Evolutionary conservation across 2,797 vertebrate genomes (phyloP).

Genomic region (Odontamblyopus lacepedii): DNA sequence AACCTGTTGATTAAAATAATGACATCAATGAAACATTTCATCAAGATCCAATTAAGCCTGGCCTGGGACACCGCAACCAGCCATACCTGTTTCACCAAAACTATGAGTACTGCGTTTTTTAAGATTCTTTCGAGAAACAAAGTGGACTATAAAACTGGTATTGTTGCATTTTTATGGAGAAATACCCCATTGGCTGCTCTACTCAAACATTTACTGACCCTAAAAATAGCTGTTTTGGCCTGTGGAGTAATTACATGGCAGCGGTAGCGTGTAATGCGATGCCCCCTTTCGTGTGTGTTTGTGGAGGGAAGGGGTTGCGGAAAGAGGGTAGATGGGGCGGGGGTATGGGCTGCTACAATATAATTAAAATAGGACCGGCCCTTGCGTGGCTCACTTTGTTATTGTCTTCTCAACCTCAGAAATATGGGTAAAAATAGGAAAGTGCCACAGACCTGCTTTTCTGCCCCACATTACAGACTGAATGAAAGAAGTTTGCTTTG

Average conservation of each 20-base stretch:
- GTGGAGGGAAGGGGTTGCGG: slow-evolving; percentile 77
- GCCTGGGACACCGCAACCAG: slow-evolving; percentile 31
- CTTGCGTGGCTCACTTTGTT: slow-evolving; percentile 68
- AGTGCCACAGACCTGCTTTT: slow-evolving; percentile 37
- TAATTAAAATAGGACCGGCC: slow-evolving; percentile 79
- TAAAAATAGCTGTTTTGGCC: slow-evolving; percentile 79
- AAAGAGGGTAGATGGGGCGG: slow-evolving; percentile 65
- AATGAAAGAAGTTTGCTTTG: slow-evolving; percentile 30
- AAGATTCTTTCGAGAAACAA: slow-evolving; percentile 63
- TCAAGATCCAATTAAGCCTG: background rate
- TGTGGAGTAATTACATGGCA: slow-evolving; percentile 74
- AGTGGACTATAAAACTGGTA: slow-evolving; percentile 64
- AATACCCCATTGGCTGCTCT: slow-evolving; percentile 62
- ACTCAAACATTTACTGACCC: slow-evolving; percentile 78
- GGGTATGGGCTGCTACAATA: slow-evolving; percentile 67
- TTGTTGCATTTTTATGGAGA: slow-evolving; percentile 70
- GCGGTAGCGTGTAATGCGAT: slow-evolving; percentile 71
- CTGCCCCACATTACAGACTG: slow-evolving; percentile 31
- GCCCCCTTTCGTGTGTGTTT: slow-evolving; percentile 72
- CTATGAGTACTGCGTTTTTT: slow-evolving; percentile 24
- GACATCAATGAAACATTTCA: background rate
- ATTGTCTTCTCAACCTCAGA: slow-evolving; percentile 73
- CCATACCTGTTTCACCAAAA: slow-evolving; percentile 59
- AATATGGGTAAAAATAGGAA: slow-evolving; percentile 66
- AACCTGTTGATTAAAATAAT: background rate